Evolutionary conservation across 2,797 vertebrate genomes (phyloP), one percentile per base, ranked within the genome.

Genomic region (Momotus momota): DNA sequence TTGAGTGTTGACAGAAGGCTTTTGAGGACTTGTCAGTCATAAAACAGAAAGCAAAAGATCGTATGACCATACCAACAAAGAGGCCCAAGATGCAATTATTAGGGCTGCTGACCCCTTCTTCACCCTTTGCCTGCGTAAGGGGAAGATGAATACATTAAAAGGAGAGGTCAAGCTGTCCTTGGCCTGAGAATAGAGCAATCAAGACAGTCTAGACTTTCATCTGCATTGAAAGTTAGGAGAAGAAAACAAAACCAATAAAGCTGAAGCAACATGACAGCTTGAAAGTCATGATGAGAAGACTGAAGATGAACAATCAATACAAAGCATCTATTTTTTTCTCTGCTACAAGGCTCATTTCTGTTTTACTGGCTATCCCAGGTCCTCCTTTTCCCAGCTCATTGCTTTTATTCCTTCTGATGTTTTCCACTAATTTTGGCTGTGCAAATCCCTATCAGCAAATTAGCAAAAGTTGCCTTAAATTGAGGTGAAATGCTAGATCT

Each of bases 1-100:
- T 7, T 92, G 57, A 74, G 27, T 51, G 16, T 57, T 88, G 43
- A 46, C 77, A 90, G 57, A 77, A 94, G 66, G 46, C 70, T 93
- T 87, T 55, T 81, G 48, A 81, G 48, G 66, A 54, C 54, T 61
- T 94, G 66, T 94, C 77, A 73, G 64, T 90, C 87, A 95, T 91
- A 97, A 84, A 94, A 43, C 19, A 55, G 85, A 90, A 88, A 93
- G 90, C 73, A 94, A 94, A 94, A 91, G 67, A 51, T 90, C 41
- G 67, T 91, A 71, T 57, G 69, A 84, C 64, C 73, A 22, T 66
- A 71, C 41, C 41, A 90, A 93, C 83, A 81, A 91, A 94, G 77
- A 81, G 26, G 74, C 84, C 90, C 90, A 88, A 86, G 70, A 74
- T n/a, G 17, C 26, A 77, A 71, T 86, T 79, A 84, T 93, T 90